These are phyloP conservation scores for Anneissia japonica DNA, from an alignment of 35 echinoderm and acorn worm species.

Conservation along the genomic window DNA sequence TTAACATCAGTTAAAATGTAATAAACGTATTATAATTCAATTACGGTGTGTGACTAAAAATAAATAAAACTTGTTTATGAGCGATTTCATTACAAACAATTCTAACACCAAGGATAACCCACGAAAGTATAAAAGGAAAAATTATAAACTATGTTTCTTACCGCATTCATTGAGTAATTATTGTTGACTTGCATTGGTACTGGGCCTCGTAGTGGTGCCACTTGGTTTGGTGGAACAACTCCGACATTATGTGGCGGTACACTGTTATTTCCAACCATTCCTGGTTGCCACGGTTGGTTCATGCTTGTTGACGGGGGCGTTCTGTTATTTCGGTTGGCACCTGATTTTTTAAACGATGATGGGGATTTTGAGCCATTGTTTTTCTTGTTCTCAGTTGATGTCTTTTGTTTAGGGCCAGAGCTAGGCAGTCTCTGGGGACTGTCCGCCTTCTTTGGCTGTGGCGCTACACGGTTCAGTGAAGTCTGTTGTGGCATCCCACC, in stretches of 20 bases:
- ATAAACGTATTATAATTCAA: no score
- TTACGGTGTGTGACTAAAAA: no score
- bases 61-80: no score
- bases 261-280: neutral
- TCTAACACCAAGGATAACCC: no score
- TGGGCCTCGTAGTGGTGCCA: constrained; percentile 19
- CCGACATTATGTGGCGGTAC: constrained; percentile 27
- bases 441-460: neutral
- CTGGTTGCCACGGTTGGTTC: constrained; percentile 13
- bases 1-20: no score
- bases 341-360: neutral
- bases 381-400: neutral
- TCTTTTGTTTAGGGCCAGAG: neutral
- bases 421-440: neutral
- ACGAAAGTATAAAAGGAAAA: no score
- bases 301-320: neutral
- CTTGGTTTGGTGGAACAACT: constrained; percentile 44
- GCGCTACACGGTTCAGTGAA: neutral
- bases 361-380: neutral
- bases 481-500: neutral
- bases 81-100: no score
- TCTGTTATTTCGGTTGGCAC: neutral
- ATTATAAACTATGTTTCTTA: neutral
- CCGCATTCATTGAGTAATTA: neutral
- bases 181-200: neutral